These are phyloP conservation scores for Trilocha varians DNA, from an alignment of 2,888 invertebrate species.

Conservation along the genomic window DNA sequence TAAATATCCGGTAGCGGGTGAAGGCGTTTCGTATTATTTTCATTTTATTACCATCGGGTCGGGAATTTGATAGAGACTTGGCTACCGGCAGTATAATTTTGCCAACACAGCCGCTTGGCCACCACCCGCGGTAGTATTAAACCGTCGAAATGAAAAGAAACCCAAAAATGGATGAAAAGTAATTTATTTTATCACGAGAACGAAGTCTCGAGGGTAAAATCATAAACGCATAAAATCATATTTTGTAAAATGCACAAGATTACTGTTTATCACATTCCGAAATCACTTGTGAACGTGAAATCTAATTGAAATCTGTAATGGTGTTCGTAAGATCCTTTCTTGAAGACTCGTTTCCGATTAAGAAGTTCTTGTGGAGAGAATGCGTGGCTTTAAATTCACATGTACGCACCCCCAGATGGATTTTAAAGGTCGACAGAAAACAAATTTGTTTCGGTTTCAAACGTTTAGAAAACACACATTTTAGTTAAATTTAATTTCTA, in stretches of 20 bases:
- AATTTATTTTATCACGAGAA: conserved; percentile 35
- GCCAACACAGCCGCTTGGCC: conserved; percentile 48
- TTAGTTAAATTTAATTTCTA: too few species aligned
- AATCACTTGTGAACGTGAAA: conserved; percentile 44
- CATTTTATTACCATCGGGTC: conserved; percentile 54
- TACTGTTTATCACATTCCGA: conserved; percentile 39
- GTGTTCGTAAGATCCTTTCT: conserved; percentile 12
- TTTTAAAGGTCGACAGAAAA: too few species aligned
- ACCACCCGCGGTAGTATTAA: conserved; percentile 51
- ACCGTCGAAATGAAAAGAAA: conserved; percentile 57
- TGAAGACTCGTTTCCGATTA: conserved; percentile 6
- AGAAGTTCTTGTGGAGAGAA: conserved; percentile 5
- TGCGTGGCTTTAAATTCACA: neutral
- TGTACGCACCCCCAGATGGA: too few species aligned
- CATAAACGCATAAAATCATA: neutral
- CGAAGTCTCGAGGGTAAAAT: conserved; percentile 14
- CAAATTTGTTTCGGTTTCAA: too few species aligned
- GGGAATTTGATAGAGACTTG: conserved; percentile 62
- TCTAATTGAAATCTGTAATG: conserved; percentile 43
- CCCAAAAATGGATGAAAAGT: conserved; percentile 55
- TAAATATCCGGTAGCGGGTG: conserved; percentile 43
- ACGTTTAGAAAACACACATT: too few species aligned
- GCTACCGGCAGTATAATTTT: conserved; percentile 55
- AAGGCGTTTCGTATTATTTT: conserved; percentile 52
- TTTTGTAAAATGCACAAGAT: too few species aligned